Evolutionary conservation across 64 coral and sea anemone species (phyloP), one percentile per base, ranked within the genome.

Genomic region (Actinia equina): DNA sequence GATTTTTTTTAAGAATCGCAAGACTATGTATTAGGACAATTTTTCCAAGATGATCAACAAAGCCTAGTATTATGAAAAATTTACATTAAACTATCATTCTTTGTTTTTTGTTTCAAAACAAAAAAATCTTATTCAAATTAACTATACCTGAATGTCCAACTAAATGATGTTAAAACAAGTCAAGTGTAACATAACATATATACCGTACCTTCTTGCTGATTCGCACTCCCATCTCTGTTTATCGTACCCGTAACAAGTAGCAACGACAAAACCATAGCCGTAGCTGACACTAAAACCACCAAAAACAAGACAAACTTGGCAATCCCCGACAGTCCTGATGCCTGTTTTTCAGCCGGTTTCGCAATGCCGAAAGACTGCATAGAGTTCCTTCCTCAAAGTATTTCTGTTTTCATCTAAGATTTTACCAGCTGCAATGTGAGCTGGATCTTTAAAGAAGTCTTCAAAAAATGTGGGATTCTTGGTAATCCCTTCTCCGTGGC

Each of bases 331-430:
- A 42, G 27, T 74, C 25, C 20, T 41, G 69, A 41, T 41, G 26
- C 26, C 12, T 74, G 69, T 74, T 74, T 74, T 3, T 12, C 69
- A 41, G 46, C 46, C 46, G 42, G 15, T 71, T 26, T 2, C 9
- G 37, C 26, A 27, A 37, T 41, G 10, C 69, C 26, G 27, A 74
- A 74, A 3, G 69, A 41, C 4, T 74, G 26, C 69, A 74, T 13
- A 3, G 69, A 74, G 25, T 74, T 74, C 11, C 11, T 74, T 26
- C 14, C 11, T 74, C 26, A 30, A 30, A 27, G 23, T 74, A 74
- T 37, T 74, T 81, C 78, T 52, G 43, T 81, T 81, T 52, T 81
- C 44, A 25, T 81, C 44, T 52, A 81, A 81, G 10, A 81, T 17
- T 52, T 81, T 81, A 3, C 78, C 78, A 46, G 78, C 78, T 17